Evolutionary conservation across 2,888 invertebrate genomes (phyloP), one percentile per base, ranked within the genome.

Genomic region (Onthophagus sagittarius): DNA sequence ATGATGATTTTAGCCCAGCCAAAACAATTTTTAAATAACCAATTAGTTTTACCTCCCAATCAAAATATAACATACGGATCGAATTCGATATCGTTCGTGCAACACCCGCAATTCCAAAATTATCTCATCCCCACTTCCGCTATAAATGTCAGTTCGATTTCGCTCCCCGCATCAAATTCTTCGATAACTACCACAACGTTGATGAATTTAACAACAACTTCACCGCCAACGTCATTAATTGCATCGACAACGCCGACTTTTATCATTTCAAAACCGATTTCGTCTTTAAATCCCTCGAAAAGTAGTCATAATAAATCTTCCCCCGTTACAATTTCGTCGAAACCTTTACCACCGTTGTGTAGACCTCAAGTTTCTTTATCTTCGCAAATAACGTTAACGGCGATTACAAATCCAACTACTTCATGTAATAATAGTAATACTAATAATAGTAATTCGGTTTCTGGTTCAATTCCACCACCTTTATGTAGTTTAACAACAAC

Each of bases 21-120:
- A 64, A 75, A 77, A 62, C 72, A 78, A 31, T 5, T 65, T 64
- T 64, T 77, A 5, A 77, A 73, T 69, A 76, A 31, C 69, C 62
- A 76, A 71, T 70, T 76, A 15, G 71, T 80, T 69, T 72, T 81
- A 15, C 82, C 82, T 5, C 79, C 81, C 0, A 80, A 80, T 78
- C 79, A 80, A 75, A 78, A 78, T 9, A 77, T 81, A 15, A 79
- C 77, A 15, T 81, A 79, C 69, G 75, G 77, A 31, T 72, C 77
- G 11, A 78, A 53, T 53, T 53, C 39, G 39, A 53, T 53, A 53
- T 53, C 23, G 23, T 23, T 53, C 11, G 81, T 83, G 6, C 78
- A 76, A 53, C 76, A 75, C 64, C 67, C 77, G 69, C 63, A 13
- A 14, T 76, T 70, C 64, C 15, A 67, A 65, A 73, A 71, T 32